A percentile compares a stretch with the other conserved stretches of the same genome.
phyloP scores from a whole-genome alignment of 2,113 vertebrate genomes.

The Phrynocephalus versicolor region DNA sequence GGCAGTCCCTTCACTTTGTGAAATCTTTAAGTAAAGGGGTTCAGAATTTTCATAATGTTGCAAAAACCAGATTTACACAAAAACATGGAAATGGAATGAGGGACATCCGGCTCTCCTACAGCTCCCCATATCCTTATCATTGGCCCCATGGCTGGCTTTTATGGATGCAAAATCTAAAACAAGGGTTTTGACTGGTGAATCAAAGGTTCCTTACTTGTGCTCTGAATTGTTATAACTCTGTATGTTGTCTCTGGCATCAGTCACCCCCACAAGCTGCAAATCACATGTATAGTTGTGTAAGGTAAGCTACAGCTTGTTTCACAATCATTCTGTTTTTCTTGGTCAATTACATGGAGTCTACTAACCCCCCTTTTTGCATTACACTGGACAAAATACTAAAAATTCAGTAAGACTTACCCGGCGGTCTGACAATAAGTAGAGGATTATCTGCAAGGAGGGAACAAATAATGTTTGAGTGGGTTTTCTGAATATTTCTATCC shows the following conservation, averaged over 20 bases:
- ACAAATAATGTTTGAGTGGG: constrained; percentile 16
- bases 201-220: no score
- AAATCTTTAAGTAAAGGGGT: neutral
- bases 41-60: neutral
- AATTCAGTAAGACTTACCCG: constrained; percentile 80
- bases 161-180: neutral
- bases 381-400: constrained; percentile 14
- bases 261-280: neutral
- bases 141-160: neutral
- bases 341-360: neutral
- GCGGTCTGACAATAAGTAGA: constrained; percentile 88
- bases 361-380: neutral
- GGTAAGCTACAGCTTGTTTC: neutral
- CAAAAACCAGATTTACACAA: neutral
- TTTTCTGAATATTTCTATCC: constrained; percentile 17
- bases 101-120: neutral
- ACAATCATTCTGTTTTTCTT: neutral
- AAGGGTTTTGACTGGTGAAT: no score
- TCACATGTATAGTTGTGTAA: neutral
- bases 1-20: neutral
- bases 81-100: neutral
- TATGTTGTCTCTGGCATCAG: neutral
- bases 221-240: neutral
- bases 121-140: neutral
- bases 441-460: constrained; percentile 78